Evolutionary conservation across 2,797 vertebrate species (phyloP), one percentile per base, ranked within the genome.

Genomic region (Arctocebus calabarensis): DNA sequence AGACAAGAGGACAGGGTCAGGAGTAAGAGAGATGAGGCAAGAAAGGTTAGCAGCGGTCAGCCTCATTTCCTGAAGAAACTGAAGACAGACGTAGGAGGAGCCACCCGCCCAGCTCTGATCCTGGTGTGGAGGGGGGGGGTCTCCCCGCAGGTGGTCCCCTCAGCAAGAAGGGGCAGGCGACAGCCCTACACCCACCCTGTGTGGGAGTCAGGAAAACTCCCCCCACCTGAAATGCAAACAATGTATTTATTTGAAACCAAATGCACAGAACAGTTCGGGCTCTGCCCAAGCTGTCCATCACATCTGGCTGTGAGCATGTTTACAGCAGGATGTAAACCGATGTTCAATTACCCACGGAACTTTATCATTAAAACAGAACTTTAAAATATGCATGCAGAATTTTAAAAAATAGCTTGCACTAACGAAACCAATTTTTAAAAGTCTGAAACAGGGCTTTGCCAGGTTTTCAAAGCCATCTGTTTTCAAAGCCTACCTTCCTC

Each of bases 381-480:
- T 96, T 97, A 98, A 98, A 98, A 98, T 97, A 96, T 97, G 98
- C 97, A 97, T 96, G 88, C 89, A 94, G 97, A 98, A 98, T 97
- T 97, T 96, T 94, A 95, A 92, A 86, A 88, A 90, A 97, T 92
- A 96, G 96, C 98, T 97, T 97, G 96, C 95, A 92, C 97, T 97
- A 97, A 97, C 93, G 79, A 98, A 98, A 98, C 97, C 97, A 95
- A 98, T 98, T 98, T 98, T 98, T 98, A 91, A 97, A 98, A 98
- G 97, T 98, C 98, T 89, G 98, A 97, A 98, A 96, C 97, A 97
- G 97, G 97, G 97, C 97, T 98, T 98, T 98, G 98, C 98, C 98
- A 98, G 98, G 98, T 98, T 98, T 98, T 98, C 98, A 98, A 98
- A 99, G 98, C 98, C 98, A 99, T 98, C 98, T 98, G 98, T 98